Evolutionary conservation across 2,888 invertebrate genomes (phyloP), one percentile per base, ranked within the genome.

Genomic region (Habrosyne pyritoides): DNA sequence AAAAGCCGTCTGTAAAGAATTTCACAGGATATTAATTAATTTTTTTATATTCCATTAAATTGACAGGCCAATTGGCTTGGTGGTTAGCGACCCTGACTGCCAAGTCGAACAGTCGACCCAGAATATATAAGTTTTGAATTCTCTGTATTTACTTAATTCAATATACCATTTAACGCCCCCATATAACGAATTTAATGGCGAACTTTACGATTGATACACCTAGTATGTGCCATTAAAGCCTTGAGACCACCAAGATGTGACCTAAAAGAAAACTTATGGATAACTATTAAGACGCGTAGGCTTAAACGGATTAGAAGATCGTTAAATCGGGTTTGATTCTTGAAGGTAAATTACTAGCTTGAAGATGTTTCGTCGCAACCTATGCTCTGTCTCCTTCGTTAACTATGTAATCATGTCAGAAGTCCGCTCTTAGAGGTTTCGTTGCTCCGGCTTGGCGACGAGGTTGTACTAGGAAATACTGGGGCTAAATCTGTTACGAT

Each of bases 321-420:
- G 80, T 88, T 84, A 86, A 86, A 77, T 67, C 71, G n/a, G n/a
- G n/a, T n/a, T n/a, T n/a, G 8, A 22, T 53, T 30, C 54, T 47
- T 47, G 21, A 47, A 18, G 47, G 18, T 10, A 47, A 47, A 47
- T 47, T 14, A 33, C n/a, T 36, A 36, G 10, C 36, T n/a, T n/a
- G n/a, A n/a, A n/a, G n/a, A n/a, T n/a, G n/a, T n/a, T n/a, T n/a
- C n/a, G n/a, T n/a, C n/a, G n/a, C n/a, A n/a, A n/a, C n/a, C n/a
- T n/a, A n/a, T n/a, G n/a, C n/a, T n/a, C n/a, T n/a, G n/a, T n/a
- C n/a, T n/a, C n/a, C n/a, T n/a, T n/a, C n/a, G n/a, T n/a, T n/a
- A n/a, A n/a, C n/a, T n/a, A n/a, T n/a, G n/a, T n/a, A n/a, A n/a
- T n/a, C n/a, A n/a, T n/a, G n/a, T n/a, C n/a, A n/a, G n/a, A n/a